Evolutionary conservation across 2,888 invertebrate genomes (phyloP), one percentile per base, ranked within the genome.

Genomic region (Erebia ligea): DNA sequence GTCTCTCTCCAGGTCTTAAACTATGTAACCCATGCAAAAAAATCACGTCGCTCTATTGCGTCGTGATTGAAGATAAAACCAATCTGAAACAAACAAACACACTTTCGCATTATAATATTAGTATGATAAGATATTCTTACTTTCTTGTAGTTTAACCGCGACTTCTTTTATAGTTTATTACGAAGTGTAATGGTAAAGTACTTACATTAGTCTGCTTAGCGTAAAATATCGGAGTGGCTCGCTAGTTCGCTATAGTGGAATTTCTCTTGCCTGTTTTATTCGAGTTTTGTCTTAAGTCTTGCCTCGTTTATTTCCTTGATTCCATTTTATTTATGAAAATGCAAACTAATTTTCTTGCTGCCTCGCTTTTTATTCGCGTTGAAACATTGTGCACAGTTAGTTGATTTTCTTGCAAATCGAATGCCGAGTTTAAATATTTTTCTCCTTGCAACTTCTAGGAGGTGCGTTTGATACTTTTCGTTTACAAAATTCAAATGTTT

Each of bases 191-290:
- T 56, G 54, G 65, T 42, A 56, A 65, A 65, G 65, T 17, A 65
- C 42, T 65, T 15, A 56, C 56, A 65, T 65, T 65, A 65, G 65
- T 65, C 54, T 65, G 65, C 56, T 65, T 65, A 65, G 42, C 56
- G 65, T 56, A 19, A 65, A 56, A 65, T 65, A 65, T 65, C n/a
- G 56, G 40, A 54, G 65, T 40, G 54, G 52, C 64, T 65, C 56
- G 19, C 54, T n/a, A 45, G 54, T 56, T 65, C 65, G 17, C 45
- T 62, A 65, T 42, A 65, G 40, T 54, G 56, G 56, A 52, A 56
- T 11, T 56, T 19, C 19, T 42, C 42, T 65, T 56, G 65, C 65
- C 64, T 65, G 11, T 65, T 65, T 65, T 56, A 65, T 65, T 42
- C 54, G 17, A 56, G 19, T 65, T 65, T 65, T 65, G 34, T 65